Conservation (phyloP, 2,888 invertebrate genomes). For the Poecilobothrus nobilitatus region DNA sequence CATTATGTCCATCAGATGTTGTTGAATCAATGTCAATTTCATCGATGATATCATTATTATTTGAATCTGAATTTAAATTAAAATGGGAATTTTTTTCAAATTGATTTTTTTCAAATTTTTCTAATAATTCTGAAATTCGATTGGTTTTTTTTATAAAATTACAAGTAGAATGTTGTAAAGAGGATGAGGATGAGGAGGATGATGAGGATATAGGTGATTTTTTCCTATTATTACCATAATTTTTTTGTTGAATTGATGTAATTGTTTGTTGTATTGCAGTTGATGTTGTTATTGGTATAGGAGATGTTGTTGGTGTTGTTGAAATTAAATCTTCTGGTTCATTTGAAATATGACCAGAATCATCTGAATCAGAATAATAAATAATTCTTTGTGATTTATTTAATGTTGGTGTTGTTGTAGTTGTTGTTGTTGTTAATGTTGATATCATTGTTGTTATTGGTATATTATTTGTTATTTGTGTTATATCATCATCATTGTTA, state of each 20-base stretch:
- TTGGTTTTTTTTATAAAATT: constrained; percentile 11
- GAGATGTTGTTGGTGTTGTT: constrained; percentile 23
- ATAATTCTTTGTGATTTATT: not conserved
- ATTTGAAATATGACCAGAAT: constrained; percentile 74
- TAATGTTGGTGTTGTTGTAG: not conserved
- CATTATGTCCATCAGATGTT: constrained; percentile 1
- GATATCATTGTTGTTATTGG: not conserved
- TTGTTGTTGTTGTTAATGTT: constrained; percentile 17
- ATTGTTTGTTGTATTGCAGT: not conserved
- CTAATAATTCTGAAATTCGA: constrained; percentile 35
- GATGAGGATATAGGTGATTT: not conserved
- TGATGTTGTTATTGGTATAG: constrained; percentile 18
- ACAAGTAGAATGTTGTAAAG: not conserved
- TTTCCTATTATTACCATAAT: not conserved
- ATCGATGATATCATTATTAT: not conserved
- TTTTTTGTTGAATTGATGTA: not conserved
- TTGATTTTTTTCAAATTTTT: constrained; percentile 35
- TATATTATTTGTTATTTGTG: too few species aligned
- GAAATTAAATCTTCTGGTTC: constrained; percentile 48
- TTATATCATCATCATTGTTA: too few species aligned
- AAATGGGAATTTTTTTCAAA: constrained; percentile 8
- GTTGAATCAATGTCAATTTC: constrained; percentile 5
- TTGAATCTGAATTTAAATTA: not conserved
- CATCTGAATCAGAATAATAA: constrained; percentile 54
- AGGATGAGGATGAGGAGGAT: not conserved